These are phyloP conservation scores for Hoplostethus atlanticus DNA, from an alignment of 2,797 vertebrate genomes.

Conservation along the genomic window DNA sequence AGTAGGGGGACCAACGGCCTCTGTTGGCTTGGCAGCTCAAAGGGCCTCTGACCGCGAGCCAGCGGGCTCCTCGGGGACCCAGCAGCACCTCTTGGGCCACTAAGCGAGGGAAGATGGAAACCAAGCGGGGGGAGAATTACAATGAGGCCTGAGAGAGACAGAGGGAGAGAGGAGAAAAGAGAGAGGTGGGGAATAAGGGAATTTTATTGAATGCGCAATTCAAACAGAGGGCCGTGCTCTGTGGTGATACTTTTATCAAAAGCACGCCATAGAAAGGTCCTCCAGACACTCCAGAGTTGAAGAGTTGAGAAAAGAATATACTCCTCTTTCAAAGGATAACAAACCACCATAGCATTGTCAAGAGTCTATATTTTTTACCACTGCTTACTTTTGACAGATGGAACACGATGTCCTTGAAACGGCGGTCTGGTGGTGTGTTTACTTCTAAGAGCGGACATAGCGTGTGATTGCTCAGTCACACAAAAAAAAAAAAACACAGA, in stretches of 20 bases:
- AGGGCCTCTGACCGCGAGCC: constrained; percentile 77
- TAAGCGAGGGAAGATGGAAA: constrained; percentile 70
- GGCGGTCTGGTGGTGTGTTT: constrained; percentile 24
- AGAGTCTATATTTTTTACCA: constrained; percentile 23
- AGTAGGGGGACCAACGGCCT: constrained; percentile 68
- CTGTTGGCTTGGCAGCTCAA: constrained; percentile 79
- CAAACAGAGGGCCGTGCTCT: constrained; percentile 11
- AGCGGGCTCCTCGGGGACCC: constrained; percentile 74
- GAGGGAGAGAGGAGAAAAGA: constrained; percentile 43
- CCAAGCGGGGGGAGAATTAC: constrained; percentile 63
- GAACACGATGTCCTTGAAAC: constrained; percentile 58
- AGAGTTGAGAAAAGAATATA: constrained; percentile 7
- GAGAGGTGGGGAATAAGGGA: constrained; percentile 20
- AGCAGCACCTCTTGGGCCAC: constrained; percentile 71
- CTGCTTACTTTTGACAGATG: constrained; percentile 31
- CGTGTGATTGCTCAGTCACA: constrained; percentile 38
- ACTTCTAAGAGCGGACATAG: constrained; percentile 18
- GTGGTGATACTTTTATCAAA: constrained; percentile 46
- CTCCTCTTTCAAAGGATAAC: constrained; percentile 28
- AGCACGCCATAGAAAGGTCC: constrained; percentile 27
- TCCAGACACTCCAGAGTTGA: constrained; percentile 24
- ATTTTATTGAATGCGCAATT: constrained; percentile 34
- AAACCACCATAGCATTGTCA: constrained; percentile 17
- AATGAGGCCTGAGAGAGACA: constrained; percentile 58
- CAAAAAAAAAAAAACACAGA: constrained; percentile 53